Conservation (phyloP, 2,888 invertebrate genomes). For the Homarus gammarus region DNA sequence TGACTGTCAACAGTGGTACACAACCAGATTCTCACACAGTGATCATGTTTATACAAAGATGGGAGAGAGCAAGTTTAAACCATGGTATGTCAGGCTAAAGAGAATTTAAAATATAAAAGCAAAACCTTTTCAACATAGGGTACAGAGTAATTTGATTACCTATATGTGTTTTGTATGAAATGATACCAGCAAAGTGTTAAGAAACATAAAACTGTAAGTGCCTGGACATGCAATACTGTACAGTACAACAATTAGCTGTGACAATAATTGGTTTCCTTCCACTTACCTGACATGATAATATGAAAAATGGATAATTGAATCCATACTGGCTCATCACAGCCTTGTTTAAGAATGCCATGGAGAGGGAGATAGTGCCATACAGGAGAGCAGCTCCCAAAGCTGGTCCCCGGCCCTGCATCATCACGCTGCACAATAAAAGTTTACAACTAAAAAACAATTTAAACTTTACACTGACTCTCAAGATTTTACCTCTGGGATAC, state of each 20-base stretch:
- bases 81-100: too few species aligned
- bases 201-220: too few species aligned
- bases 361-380: conserved; percentile 79
- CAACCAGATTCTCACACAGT: background rate
- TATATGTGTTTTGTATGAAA: too few species aligned
- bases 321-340: conserved; percentile 79
- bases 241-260: background rate
- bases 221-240: background rate
- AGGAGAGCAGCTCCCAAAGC: conserved; percentile 78
- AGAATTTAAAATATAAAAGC: too few species aligned
- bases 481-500: too few species aligned
- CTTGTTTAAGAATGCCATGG: conserved; percentile 80
- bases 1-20: too few species aligned
- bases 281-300: conserved; percentile 80
- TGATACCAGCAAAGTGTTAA: too few species aligned
- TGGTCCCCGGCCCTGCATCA: background rate
- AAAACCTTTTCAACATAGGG: too few species aligned
- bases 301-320: conserved; percentile 81
- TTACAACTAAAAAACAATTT: background rate
- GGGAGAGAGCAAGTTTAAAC: too few species aligned
- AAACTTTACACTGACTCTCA: too few species aligned
- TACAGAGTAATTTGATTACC: too few species aligned
- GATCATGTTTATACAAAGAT: background rate
- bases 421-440: conserved; percentile 17
- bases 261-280: conserved; percentile 18